A percentile compares a stretch with the other conserved stretches of the same genome.
Evolutionary conservation across 2,888 invertebrate species (phyloP).

Genomic region (Cybosia mesomella): DNA sequence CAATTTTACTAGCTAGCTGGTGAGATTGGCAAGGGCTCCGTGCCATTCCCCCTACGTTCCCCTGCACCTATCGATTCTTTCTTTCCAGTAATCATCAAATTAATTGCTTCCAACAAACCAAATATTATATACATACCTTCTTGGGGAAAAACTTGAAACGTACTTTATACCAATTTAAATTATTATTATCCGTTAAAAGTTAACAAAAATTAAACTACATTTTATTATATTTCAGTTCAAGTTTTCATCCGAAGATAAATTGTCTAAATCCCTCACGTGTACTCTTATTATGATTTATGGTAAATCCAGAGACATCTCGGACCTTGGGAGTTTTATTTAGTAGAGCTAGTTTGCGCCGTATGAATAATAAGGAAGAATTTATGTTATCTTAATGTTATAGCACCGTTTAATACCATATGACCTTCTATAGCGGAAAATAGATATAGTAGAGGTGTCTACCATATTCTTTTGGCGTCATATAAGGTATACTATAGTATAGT

Average conservation of each 20-base stretch:
- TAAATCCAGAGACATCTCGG: conserved; percentile 43
- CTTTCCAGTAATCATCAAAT: neutral
- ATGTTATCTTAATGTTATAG: conserved; percentile 10
- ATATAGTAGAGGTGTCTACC: neutral
- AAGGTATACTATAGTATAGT: too few species aligned
- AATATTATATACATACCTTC: conserved; percentile 24
- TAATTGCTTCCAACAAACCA: neutral
- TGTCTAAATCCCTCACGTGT: conserved; percentile 53
- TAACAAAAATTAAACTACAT: conserved; percentile 30
- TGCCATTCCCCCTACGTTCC: too few species aligned
- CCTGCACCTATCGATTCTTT: too few species aligned
- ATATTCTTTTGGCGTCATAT: neutral
- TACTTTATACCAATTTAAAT: conserved; percentile 14
- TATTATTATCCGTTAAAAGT: neutral
- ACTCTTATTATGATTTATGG: conserved; percentile 54
- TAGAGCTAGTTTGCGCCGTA: conserved; percentile 30
- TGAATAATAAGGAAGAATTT: conserved; percentile 37
- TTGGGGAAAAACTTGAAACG: conserved; percentile 32
- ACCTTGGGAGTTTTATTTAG: conserved; percentile 41
- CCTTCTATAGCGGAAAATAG: neutral
- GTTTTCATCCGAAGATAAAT: conserved; percentile 51
- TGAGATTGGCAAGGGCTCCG: too few species aligned
- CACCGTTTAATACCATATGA: conserved; percentile 5
- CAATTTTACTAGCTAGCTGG: too few species aligned
- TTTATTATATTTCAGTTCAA: conserved; percentile 46